Percentiles rank a stretch among this genome's conserved stretches.
These are phyloP conservation scores for Euborellia annulipes DNA, from an alignment of 1,140 invertebrate species.

Conservation along the genomic window DNA sequence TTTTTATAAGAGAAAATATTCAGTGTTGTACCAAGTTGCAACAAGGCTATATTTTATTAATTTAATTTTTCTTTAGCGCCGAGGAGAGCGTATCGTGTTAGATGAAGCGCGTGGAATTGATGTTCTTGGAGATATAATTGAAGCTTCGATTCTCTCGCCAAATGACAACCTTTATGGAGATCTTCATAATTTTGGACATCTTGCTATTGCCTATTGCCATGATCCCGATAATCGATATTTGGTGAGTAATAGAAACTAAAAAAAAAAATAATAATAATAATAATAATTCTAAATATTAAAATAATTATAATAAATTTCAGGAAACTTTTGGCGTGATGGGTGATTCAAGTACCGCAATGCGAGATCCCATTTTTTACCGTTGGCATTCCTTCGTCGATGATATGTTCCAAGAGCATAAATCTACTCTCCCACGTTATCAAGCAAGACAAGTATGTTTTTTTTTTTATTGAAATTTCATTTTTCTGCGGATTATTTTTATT, in stretches of 20 bases:
- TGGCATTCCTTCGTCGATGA: constrained; percentile 69
- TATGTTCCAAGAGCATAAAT: constrained; percentile 61
- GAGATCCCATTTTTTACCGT: constrained; percentile 72
- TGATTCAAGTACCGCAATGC: constrained; percentile 22
- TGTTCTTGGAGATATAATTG: constrained; percentile 61
- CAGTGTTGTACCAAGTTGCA: too few species aligned
- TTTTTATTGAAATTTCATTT: too few species aligned
- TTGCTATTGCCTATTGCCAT: constrained; percentile 48
- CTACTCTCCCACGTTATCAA: constrained; percentile 43
- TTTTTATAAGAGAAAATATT: too few species aligned
- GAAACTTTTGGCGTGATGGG: constrained; percentile 24
- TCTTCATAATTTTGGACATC: constrained; percentile 52
- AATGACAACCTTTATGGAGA: constrained; percentile 56
- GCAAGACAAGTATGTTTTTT: constrained; percentile 30
- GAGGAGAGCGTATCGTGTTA: constrained; percentile 34
- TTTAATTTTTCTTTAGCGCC: constrained; percentile 24
- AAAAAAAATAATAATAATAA: too few species aligned
- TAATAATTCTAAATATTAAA: too few species aligned
- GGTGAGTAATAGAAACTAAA: constrained; percentile 24
- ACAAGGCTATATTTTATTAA: too few species aligned
- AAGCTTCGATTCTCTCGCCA: constrained; percentile 45
- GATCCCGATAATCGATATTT: constrained; percentile 55
- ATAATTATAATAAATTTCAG: constrained; percentile 11
- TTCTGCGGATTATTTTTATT: too few species aligned
- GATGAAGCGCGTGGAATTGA: constrained; percentile 59